Evolutionary conservation across 1,140 invertebrate species (phyloP).

Genomic region (Anastrepha obliqua): DNA sequence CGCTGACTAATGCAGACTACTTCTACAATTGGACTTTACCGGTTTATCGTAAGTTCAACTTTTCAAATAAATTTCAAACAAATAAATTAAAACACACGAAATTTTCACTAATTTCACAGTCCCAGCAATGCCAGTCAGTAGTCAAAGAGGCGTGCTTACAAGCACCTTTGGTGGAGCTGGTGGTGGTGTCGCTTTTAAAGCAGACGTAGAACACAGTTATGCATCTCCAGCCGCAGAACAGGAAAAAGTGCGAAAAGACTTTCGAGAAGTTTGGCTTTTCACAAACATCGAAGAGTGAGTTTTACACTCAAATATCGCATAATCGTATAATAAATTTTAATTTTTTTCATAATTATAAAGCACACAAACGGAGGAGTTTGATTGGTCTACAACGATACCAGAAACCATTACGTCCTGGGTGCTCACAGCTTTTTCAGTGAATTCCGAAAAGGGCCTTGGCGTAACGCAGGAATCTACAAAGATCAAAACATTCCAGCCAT

Average conservation of each 20-base stretch:
- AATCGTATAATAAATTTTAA: not conserved
- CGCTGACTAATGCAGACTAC: conserved; percentile 69
- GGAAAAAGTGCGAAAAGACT: conserved; percentile 64
- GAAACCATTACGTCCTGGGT: conserved; percentile 95
- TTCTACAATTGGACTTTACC: conserved; percentile 66
- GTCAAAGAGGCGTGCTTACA: not conserved
- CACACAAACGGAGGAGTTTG: conserved; percentile 63
- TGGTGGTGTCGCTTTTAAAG: not conserved
- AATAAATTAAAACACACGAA: conserved; percentile 53
- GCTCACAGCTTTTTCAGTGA: conserved; percentile 92
- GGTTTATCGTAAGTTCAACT: conserved; percentile 64
- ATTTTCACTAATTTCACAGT: conserved; percentile 61
- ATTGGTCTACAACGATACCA: conserved; percentile 79
- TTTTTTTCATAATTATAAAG: not conserved
- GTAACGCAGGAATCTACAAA: conserved; percentile 83
- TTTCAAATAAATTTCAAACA: conserved; percentile 7
- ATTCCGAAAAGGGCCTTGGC: conserved; percentile 88
- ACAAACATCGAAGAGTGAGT: conserved; percentile 65
- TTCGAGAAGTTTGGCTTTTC: conserved; percentile 69
- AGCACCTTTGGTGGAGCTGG: not conserved
- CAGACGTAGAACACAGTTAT: not conserved
- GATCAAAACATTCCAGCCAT: conserved; percentile 91
- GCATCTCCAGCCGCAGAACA: not conserved
- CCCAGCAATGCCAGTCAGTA: conserved; percentile 29
- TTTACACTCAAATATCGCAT: not conserved